Evolutionary conservation across 2,888 invertebrate species (phyloP).

Genomic region (Cylloceria caligata): DNA sequence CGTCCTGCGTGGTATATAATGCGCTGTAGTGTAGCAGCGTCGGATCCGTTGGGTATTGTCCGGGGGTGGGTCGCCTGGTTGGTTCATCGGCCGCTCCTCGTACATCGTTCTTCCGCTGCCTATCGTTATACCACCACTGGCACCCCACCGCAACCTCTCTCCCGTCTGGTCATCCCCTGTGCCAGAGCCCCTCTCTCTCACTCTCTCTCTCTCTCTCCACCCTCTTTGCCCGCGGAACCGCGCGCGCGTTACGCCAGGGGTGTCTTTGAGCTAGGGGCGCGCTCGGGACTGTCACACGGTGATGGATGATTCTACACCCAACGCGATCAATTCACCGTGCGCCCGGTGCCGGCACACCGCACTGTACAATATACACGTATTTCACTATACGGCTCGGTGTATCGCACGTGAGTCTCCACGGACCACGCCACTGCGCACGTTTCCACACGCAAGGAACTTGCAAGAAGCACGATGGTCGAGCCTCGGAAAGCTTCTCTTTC

Average conservation of each 20-base stretch:
- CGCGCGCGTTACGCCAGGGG: conserved; percentile 74
- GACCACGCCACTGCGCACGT: too few relatives aligned
- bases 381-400: conserved; percentile 1
- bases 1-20: conserved; percentile 14
- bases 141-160: conserved; percentile 62
- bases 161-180: conserved; percentile 52
- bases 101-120: conserved; percentile 50
- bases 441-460: conserved; percentile 18
- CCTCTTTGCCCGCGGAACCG: conserved; percentile 67
- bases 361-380: conserved; percentile 7
- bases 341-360: conserved; percentile 50
- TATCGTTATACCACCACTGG: conserved; percentile 56
- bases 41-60: conserved; percentile 79
- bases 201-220: conserved; percentile 44
- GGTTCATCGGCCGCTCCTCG: conserved; percentile 76
- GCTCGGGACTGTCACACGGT: conserved; percentile 83
- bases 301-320: conserved; percentile 83
- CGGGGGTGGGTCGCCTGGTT: conserved; percentile 74
- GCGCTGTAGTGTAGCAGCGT: conserved; percentile 53
- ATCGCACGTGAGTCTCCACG: too few relatives aligned
- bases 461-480: conserved; percentile 20
- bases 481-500: neutral
- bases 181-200: conserved; percentile 41
- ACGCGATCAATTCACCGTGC: conserved; percentile 77
- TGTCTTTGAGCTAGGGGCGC: conserved; percentile 77